Percentiles rank a stretch among this genome's conserved stretches.
These are phyloP conservation scores for Habrosyne pyritoides DNA, from an alignment of 2,888 invertebrate species.

Conservation along the genomic window DNA sequence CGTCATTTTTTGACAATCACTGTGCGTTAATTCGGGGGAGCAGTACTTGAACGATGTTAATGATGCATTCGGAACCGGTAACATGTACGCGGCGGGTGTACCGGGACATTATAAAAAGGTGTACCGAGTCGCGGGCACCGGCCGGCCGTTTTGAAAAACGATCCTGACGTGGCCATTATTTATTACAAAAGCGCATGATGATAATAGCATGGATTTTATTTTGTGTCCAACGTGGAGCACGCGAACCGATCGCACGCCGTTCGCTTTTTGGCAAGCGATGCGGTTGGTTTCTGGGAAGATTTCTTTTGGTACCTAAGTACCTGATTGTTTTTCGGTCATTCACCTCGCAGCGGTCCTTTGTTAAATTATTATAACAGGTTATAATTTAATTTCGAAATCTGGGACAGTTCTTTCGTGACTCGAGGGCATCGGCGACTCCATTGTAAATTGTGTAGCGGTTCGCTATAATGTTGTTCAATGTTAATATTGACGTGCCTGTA, in stretches of 20 bases:
- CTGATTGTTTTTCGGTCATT: constrained; percentile 78
- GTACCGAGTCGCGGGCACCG: constrained; percentile 44
- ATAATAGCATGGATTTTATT: constrained; percentile 63
- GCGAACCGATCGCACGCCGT: constrained; percentile 46
- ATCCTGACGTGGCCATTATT: constrained; percentile 62
- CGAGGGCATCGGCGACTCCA: constrained; percentile 10
- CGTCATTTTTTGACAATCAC: constrained; percentile 54
- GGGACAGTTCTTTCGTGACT: constrained; percentile 43
- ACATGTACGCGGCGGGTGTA: constrained; percentile 34
- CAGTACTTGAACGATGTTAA: constrained; percentile 56
- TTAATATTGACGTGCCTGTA: neutral
- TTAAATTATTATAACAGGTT: constrained; percentile 60
- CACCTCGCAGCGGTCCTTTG: constrained; percentile 59
- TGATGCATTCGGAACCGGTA: constrained; percentile 67
- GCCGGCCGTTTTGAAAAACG: constrained; percentile 62
- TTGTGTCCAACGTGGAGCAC: constrained; percentile 48
- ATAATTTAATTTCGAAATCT: constrained; percentile 54
- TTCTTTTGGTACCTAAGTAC: constrained; percentile 75
- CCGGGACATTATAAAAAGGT: constrained; percentile 59
- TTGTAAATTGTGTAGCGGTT: constrained; percentile 4
- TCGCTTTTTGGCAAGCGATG: constrained; percentile 75
- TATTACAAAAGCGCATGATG: constrained; percentile 68
- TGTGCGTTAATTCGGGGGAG: constrained; percentile 52
- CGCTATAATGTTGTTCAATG: neutral
- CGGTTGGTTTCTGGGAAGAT: constrained; percentile 74